Percentiles rank a stretch among this genome's conserved stretches.
Conservation (phyloP, 2,797 vertebrate genomes). For the Telmatherina bonti region DNA sequence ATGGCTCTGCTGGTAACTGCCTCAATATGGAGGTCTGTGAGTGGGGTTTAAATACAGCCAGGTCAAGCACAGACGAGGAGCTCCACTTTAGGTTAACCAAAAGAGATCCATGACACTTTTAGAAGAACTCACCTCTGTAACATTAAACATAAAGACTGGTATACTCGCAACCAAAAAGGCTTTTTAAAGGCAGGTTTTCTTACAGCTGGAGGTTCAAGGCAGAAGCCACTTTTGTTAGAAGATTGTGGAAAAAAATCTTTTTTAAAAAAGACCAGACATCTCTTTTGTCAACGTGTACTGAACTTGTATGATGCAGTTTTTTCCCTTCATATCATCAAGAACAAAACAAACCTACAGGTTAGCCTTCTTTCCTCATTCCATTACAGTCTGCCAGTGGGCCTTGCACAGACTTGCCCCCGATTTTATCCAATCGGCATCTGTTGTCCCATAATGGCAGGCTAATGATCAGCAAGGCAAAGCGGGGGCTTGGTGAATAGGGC, state of each 20-base stretch:
- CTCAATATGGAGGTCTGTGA: too few species aligned
- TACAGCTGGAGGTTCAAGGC: not conserved
- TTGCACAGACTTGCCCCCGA: conserved; percentile 78
- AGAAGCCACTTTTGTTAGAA: not conserved
- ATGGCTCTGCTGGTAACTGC: too few species aligned
- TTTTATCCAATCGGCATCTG: conserved; percentile 72
- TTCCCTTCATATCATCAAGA: not conserved
- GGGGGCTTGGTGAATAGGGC: conserved; percentile 75
- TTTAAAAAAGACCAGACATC: not conserved
- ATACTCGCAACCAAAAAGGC: not conserved
- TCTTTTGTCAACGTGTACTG: not conserved
- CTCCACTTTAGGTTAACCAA: too few species aligned
- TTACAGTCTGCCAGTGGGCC: conserved; percentile 75
- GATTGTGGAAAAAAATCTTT: not conserved
- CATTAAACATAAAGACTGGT: not conserved
- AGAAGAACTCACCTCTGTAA: conserved; percentile 24
- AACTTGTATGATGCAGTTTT: not conserved
- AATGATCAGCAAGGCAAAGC: conserved; percentile 60
- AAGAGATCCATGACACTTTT: not conserved
- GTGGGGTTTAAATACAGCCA: not conserved
- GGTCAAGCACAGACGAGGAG: not conserved
- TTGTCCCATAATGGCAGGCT: conserved; percentile 48
- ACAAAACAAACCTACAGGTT: conserved; percentile 13
- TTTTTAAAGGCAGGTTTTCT: not conserved
- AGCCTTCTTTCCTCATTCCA: conserved; percentile 52